Evolutionary conservation across 1,140 invertebrate species (phyloP).

Genomic region (Ceratina japonica): DNA sequence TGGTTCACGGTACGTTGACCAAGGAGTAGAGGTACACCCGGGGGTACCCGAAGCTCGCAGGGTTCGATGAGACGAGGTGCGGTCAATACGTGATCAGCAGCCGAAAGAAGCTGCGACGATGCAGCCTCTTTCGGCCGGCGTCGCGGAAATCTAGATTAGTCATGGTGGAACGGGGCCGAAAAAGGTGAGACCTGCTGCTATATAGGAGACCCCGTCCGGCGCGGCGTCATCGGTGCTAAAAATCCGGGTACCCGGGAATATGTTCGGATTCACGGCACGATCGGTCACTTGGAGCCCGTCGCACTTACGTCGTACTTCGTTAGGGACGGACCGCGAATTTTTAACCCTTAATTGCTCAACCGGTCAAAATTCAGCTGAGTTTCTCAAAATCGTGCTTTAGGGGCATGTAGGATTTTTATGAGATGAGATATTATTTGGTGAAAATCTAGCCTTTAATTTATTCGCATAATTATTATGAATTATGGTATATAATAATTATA

Average conservation of each 20-base stretch:
- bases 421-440: no score
- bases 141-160: slow-evolving; percentile 72
- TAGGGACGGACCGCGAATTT: slow-evolving; percentile 46
- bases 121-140: slow-evolving; percentile 60
- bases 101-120: slow-evolving; percentile 75
- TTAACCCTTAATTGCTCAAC: not conserved
- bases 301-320: slow-evolving; percentile 60
- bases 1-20: slow-evolving; percentile 72
- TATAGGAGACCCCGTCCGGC: slow-evolving; percentile 27
- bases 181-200: slow-evolving; percentile 24
- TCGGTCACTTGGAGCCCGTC: slow-evolving; percentile 56
- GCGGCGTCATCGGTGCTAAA: slow-evolving; percentile 41
- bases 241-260: slow-evolving; percentile 21
- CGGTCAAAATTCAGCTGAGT: no score
- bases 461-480: no score
- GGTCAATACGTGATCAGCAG: slow-evolving; percentile 77
- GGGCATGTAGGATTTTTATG: no score
- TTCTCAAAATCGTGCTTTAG: no score
- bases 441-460: no score
- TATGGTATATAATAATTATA: no score
- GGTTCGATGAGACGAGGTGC: slow-evolving; percentile 63
- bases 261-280: slow-evolving; percentile 53
- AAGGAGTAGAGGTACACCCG: slow-evolving; percentile 27
- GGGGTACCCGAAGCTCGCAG: slow-evolving; percentile 34
- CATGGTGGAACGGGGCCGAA: slow-evolving; percentile 57